Evolutionary conservation across 2,797 vertebrate species (phyloP), one percentile per base, ranked within the genome.

Genomic region (Lateolabrax maculatus): DNA sequence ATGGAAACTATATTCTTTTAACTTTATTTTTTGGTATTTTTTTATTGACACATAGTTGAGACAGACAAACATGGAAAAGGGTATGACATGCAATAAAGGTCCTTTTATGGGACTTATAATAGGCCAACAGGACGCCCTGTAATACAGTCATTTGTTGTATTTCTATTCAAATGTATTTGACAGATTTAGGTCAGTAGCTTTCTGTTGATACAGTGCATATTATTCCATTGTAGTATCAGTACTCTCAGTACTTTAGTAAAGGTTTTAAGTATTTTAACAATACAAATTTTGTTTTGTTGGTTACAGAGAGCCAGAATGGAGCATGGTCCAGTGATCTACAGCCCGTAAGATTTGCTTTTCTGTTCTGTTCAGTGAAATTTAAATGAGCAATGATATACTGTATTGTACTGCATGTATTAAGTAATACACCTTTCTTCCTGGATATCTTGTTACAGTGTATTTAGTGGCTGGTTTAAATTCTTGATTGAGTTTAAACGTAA

Each of bases 291-390:
- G 31, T 74, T 68, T 37, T 48, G 13, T 6, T 65, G 60, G 53
- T 75, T 36, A 25, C n/a, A 12, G 10, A 15, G 15, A 39, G 12
- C 1, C 16, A 60, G 37, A 34, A 81, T 81, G 79, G 29, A 4
- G 23, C 0, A 2, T 0, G 2, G 2, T 56, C 1, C 23, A 29
- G 0, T 9, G 9, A 23, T 0, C 0, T 0, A 0, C 10, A 3
- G 1, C 19, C 5, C 0, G 79, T 81, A 71, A 76, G 79, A 61
- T n/a, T 39, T 39, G 9, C 1, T 43, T 71, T 63, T 31, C 3
- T 39, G 3, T 39, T 63, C 5, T 53, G 7, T 57, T 57, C 16
- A 46, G 1, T 0, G 18, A 11, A 8, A 13, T 27, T 46, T 46
- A 25, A 31, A 31, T 9, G 11, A 41, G 18, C 7, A 8, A 12